phyloP scores from a whole-genome alignment of 2,888 invertebrate genomes.

The Stenodera caucasica region DNA sequence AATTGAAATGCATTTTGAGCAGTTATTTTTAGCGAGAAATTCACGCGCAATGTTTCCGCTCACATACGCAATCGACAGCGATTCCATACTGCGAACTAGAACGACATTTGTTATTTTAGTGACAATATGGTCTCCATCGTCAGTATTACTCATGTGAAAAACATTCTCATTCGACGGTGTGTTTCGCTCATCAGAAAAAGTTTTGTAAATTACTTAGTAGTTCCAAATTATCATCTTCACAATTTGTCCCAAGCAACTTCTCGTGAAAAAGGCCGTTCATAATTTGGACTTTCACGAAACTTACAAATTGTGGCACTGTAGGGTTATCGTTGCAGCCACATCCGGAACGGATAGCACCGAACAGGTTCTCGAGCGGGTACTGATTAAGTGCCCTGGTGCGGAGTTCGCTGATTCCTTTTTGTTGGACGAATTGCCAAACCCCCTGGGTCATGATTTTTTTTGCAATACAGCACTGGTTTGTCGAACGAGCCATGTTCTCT shows the following conservation, averaged over 20 bases:
- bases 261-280: conserved; percentile 15
- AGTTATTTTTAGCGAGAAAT: too few relatives aligned
- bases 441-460: too few relatives aligned
- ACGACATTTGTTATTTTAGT: background rate
- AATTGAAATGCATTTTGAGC: too few relatives aligned
- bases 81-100: background rate
- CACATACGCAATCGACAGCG: background rate
- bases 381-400: background rate
- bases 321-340: conserved; percentile 25
- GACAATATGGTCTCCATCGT: background rate
- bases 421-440: background rate
- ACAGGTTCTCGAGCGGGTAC: conserved; percentile 5
- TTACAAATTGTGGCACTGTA: conserved; percentile 18
- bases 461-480: too few relatives aligned
- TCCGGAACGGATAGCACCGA: conserved; percentile 15
- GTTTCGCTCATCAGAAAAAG: background rate
- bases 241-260: conserved; percentile 6
- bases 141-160: background rate
- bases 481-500: too few relatives aligned
- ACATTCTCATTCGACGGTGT: background rate
- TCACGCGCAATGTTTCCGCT: background rate
- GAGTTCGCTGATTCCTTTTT: background rate
- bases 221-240: conserved; percentile 7
- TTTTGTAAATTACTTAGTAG: conserved; percentile 6
- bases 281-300: conserved; percentile 18